These are phyloP conservation scores for Hydrotaea cyrtoneurina DNA, from an alignment of 2,888 invertebrate species.

Conservation along the genomic window DNA sequence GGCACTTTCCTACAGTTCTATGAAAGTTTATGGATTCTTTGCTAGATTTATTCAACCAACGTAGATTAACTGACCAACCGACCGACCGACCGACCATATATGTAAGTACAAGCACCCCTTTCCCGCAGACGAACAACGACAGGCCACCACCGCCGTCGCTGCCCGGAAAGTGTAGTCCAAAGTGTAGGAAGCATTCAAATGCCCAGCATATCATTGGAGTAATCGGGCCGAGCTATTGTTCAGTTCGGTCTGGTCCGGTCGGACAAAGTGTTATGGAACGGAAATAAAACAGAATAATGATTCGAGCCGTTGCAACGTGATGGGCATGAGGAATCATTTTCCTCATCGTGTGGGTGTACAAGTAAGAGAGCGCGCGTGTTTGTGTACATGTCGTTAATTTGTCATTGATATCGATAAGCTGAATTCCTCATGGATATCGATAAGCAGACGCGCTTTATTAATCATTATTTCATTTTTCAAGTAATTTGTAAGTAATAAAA, in stretches of 20 bases:
- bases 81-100: neutral
- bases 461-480: too few species aligned
- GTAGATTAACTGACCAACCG: neutral
- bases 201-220: neutral
- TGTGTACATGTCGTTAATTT: slow-evolving; percentile 20
- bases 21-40: slow-evolving; percentile 23
- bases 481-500: too few species aligned
- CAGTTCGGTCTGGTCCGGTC: neutral
- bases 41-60: slow-evolving; percentile 9
- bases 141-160: too few species aligned
- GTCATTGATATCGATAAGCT: slow-evolving; percentile 18
- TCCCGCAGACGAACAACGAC: too few species aligned
- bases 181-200: neutral
- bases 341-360: too few species aligned
- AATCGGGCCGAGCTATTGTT: neutral
- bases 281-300: slow-evolving; percentile 32
- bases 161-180: neutral
- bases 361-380: too few species aligned
- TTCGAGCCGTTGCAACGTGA: neutral
- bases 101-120: neutral
- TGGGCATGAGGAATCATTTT: neutral
- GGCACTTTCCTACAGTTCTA: neutral
- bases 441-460: too few species aligned
- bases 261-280: slow-evolving; percentile 27
- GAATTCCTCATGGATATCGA: too few species aligned